Conservation (phyloP, 2,113 vertebrate species). For the Varanus salvator region DNA sequence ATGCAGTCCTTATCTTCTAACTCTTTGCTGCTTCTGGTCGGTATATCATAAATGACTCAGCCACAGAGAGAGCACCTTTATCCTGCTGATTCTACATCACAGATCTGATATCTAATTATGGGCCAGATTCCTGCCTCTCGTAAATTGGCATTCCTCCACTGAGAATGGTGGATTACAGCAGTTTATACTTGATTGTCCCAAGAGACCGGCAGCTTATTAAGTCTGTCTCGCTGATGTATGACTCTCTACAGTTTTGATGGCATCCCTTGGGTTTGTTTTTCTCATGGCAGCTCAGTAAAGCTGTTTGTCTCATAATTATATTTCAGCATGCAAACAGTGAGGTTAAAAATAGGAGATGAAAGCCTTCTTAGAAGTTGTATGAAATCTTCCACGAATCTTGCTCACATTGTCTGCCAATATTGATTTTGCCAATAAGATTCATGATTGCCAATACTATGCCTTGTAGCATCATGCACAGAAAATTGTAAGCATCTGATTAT, state of each 20-base stretch:
- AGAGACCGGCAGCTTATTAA: neutral
- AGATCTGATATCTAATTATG: constrained; percentile 29
- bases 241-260: neutral
- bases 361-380: constrained; percentile 22
- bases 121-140: constrained; percentile 13
- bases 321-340: constrained; percentile 48
- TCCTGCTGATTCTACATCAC: constrained; percentile 8
- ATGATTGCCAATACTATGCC: neutral
- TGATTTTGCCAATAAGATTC: constrained; percentile 51
- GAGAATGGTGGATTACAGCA: constrained; percentile 10
- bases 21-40: constrained; percentile 7
- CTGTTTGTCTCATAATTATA: constrained; percentile 40
- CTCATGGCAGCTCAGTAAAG: constrained; percentile 25
- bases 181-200: constrained; percentile 11
- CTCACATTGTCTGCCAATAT: constrained; percentile 43
- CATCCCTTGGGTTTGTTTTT: constrained; percentile 30
- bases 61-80: neutral
- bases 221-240: constrained; percentile 7
- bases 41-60: constrained; percentile 24
- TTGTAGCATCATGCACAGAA: constrained; percentile 20
- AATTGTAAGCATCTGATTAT: constrained; percentile 50
- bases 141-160: neutral
- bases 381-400: constrained; percentile 15
- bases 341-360: constrained; percentile 27
- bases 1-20: constrained; percentile 20